These are phyloP conservation scores for Neomonachus schauinslandi DNA, from an alignment of 2,113 vertebrate species.

Conservation along the genomic window DNA sequence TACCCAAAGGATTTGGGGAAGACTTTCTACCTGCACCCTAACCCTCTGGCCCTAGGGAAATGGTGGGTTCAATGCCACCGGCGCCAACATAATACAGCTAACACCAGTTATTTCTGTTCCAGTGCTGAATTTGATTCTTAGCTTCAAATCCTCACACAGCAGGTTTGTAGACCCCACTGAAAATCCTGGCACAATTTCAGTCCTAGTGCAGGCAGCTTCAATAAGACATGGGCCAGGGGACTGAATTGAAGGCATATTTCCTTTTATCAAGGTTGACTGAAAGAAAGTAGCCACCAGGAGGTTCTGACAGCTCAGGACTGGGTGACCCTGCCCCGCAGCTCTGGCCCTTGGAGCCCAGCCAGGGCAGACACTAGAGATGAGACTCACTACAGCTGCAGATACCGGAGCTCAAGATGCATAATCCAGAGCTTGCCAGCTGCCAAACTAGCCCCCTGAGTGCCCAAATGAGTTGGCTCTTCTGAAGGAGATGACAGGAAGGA, in stretches of 20 bases:
- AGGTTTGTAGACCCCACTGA: conserved; percentile 30
- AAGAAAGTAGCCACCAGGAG: conserved; percentile 74
- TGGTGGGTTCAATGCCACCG: background rate
- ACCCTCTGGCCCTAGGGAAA: background rate
- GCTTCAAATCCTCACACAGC: conserved; percentile 35
- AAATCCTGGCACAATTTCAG: conserved; percentile 47
- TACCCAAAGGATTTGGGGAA: background rate
- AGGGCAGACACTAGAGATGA: conserved; percentile 77
- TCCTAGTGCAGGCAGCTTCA: background rate
- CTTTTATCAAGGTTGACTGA: conserved; percentile 77
- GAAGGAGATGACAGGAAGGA: conserved; percentile 81
- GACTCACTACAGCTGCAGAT: conserved; percentile 68
- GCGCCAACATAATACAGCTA: background rate
- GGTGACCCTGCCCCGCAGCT: conserved; percentile 9
- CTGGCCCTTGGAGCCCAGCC: conserved; percentile 72
- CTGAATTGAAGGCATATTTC: conserved; percentile 62
- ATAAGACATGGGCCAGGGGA: background rate
- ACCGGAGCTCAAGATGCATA: conserved; percentile 79
- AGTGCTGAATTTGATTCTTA: background rate
- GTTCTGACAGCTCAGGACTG: conserved; percentile 64
- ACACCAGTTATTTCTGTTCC: conserved; percentile 26
- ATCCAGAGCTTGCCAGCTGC: conserved; percentile 84
- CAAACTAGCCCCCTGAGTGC: conserved; percentile 77
- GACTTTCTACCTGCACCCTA: background rate
- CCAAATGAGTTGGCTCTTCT: conserved; percentile 78